A percentile compares a stretch with the other conserved stretches of the same genome.
Evolutionary conservation across 53 echinoderm and acorn worm genomes (phyloP).

Genomic region (Glandiceps talaboti): DNA sequence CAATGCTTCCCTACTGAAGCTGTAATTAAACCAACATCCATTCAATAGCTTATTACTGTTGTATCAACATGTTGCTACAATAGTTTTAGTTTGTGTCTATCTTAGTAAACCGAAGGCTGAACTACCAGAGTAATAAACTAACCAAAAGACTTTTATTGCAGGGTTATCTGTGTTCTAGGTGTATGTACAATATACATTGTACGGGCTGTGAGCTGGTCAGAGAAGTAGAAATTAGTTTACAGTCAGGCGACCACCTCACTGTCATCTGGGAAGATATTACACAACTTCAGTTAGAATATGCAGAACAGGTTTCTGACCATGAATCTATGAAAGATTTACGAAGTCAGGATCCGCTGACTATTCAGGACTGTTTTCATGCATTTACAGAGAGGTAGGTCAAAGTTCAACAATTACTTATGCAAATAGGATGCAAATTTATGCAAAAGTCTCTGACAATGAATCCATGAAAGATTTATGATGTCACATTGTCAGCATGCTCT

Average conservation of each 20-base stretch:
- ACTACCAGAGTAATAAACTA: too few relatives aligned
- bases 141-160: slow-evolving; percentile 15
- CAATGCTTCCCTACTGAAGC: too few relatives aligned
- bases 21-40: too few relatives aligned
- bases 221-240: slow-evolving; percentile 79
- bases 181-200: slow-evolving; percentile 73
- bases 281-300: slow-evolving; percentile 52
- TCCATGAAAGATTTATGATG: slow-evolving; percentile 38
- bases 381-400: slow-evolving; percentile 87
- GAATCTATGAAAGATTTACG: slow-evolving; percentile 43
- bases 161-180: slow-evolving; percentile 81
- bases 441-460: slow-evolving; percentile 65
- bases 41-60: too few relatives aligned
- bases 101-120: too few relatives aligned
- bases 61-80: too few relatives aligned
- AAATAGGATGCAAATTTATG: neutral
- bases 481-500: slow-evolving; percentile 53
- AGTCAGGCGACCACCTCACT: slow-evolving; percentile 76
- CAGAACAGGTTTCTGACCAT: slow-evolving; percentile 66
- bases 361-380: slow-evolving; percentile 88
- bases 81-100: too few relatives aligned
- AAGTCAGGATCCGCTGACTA: slow-evolving; percentile 54
- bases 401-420: neutral
- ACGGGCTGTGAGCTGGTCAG: slow-evolving; percentile 75
- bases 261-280: slow-evolving; percentile 70